These are phyloP conservation scores for Tenualosa thibaudeaui DNA, from an alignment of 2,797 vertebrate species.

Conservation along the genomic window DNA sequence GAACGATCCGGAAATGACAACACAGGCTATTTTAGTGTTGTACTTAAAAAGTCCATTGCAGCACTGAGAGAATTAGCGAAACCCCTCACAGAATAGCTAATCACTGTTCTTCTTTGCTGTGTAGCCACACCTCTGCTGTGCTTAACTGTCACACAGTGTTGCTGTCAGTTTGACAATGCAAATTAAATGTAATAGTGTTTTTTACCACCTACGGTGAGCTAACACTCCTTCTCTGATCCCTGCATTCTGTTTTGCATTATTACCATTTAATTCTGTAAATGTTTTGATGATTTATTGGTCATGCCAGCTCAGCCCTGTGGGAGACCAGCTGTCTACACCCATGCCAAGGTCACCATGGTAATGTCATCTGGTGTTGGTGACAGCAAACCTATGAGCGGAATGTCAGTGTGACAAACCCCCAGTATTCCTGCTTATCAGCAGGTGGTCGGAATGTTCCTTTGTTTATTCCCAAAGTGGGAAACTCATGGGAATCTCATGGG, in stretches of 20 bases:
- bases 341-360: constrained; percentile 31
- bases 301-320: not conserved
- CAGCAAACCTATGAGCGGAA: constrained; percentile 42
- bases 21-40: not conserved
- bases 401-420: constrained; percentile 31
- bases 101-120: not conserved
- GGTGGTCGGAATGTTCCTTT: constrained; percentile 45
- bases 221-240: not conserved
- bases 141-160: not conserved
- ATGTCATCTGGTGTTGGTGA: constrained; percentile 34
- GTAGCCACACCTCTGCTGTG: not conserved
- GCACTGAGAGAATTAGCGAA: too few species aligned
- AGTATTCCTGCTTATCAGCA: constrained; percentile 48
- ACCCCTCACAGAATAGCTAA: too few species aligned
- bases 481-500: not conserved
- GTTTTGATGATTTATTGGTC: not conserved
- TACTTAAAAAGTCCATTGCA: too few species aligned
- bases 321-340: constrained; percentile 18
- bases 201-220: not conserved
- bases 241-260: not conserved
- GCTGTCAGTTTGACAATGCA: not conserved
- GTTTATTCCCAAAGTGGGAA: not conserved
- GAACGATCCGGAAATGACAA: not conserved
- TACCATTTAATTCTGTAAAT: not conserved
- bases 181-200: not conserved